Percentiles rank a stretch among this genome's conserved stretches.
These are phyloP conservation scores for Asarcornis scutulata DNA, from an alignment of 2,113 vertebrate species.

Conservation along the genomic window DNA sequence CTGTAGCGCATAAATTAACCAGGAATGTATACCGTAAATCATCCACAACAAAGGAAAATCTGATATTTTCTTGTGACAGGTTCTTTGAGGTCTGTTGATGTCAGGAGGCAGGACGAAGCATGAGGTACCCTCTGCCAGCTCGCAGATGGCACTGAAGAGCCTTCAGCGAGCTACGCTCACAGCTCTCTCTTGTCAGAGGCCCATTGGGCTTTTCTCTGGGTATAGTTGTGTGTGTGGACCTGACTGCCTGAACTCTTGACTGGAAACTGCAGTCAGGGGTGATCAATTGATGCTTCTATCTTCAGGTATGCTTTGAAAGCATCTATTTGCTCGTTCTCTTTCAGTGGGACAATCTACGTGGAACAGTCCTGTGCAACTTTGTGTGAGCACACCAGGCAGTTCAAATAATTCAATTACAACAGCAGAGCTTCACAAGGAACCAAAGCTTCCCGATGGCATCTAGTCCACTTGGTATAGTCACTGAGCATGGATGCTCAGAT, in stretches of 20 bases:
- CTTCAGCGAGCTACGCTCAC: accelerated
- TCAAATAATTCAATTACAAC: background rate
- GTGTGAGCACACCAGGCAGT: background rate
- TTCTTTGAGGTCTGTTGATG: background rate
- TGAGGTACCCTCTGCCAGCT: background rate
- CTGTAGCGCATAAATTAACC: background rate
- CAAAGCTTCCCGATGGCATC: background rate
- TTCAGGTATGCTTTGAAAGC: background rate
- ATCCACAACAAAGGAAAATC: background rate
- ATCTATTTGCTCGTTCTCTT: background rate
- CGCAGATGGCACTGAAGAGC: background rate
- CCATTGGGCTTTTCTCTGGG: background rate
- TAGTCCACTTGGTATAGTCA: background rate
- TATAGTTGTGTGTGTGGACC: background rate
- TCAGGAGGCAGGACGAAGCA: background rate
- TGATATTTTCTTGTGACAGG: background rate
- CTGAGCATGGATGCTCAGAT: background rate
- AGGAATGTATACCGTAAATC: too few species aligned
- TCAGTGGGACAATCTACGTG: background rate
- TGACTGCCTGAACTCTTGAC: background rate
- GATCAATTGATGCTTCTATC: background rate
- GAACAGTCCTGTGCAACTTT: background rate
- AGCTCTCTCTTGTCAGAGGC: background rate
- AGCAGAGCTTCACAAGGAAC: background rate
- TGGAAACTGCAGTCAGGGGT: background rate